phyloP scores from a whole-genome alignment of 2,888 invertebrate genomes.

The Phania funesta region DNA sequence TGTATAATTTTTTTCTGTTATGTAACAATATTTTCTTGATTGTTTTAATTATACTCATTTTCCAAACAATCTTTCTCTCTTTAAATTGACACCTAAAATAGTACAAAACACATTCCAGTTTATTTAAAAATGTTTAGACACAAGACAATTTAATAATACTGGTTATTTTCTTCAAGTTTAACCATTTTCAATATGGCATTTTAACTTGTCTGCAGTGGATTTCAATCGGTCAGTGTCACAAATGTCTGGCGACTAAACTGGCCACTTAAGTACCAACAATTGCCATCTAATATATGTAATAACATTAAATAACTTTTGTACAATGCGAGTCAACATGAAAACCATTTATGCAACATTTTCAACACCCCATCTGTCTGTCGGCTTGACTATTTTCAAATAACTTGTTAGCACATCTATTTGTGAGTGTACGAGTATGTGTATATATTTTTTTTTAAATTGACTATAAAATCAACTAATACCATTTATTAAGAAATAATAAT shows the following conservation, averaged over 20 bases:
- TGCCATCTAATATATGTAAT: constrained; percentile 33
- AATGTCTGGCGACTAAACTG: constrained; percentile 17
- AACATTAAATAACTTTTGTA: constrained; percentile 42
- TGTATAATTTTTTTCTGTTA: too few species aligned
- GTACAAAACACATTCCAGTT: neutral
- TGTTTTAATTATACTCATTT: too few species aligned
- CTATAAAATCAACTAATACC: constrained; percentile 40
- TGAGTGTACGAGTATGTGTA: neutral
- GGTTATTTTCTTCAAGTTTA: constrained; percentile 1
- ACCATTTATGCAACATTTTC: constrained; percentile 49
- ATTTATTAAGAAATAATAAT: constrained; percentile 32
- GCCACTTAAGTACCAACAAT: constrained; percentile 10
- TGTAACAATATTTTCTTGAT: too few species aligned
- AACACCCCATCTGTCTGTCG: neutral
- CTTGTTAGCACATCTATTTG: constrained; percentile 34
- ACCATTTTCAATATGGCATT: constrained; percentile 12
- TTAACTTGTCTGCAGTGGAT: neutral
- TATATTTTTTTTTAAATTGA: neutral
- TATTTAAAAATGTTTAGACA: neutral
- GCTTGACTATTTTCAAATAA: neutral
- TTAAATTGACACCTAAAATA: neutral
- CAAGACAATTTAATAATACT: neutral
- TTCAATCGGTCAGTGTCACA: constrained; percentile 61
- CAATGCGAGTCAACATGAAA: constrained; percentile 25
- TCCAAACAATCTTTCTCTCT: too few species aligned